These are phyloP conservation scores for Nephrocerus scutellatus DNA, from an alignment of 2,888 invertebrate species.

Conservation along the genomic window DNA sequence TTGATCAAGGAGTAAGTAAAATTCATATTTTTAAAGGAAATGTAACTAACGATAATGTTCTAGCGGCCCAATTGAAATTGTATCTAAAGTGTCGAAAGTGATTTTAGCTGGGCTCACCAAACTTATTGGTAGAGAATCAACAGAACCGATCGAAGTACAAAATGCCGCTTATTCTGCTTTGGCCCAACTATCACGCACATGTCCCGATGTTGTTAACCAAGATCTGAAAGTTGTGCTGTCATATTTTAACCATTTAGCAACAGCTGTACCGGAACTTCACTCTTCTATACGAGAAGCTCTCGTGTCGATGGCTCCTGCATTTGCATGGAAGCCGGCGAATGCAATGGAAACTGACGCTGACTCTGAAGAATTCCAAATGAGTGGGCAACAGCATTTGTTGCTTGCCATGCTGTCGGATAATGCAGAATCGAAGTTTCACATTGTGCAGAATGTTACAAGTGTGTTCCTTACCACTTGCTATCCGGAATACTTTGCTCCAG, in stretches of 20 bases:
- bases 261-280: conserved; percentile 50
- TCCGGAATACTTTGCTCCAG: conserved; percentile 71
- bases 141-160: conserved; percentile 47
- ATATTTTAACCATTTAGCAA: conserved; percentile 44
- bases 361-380: conserved; percentile 40
- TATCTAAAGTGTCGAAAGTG: conserved; percentile 44
- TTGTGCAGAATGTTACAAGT: conserved; percentile 76
- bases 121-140: conserved; percentile 40
- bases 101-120: conserved; percentile 43
- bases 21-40: background rate
- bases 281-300: conserved; percentile 63
- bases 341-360: conserved; percentile 30
- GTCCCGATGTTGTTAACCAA: conserved; percentile 57
- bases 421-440: conserved; percentile 68
- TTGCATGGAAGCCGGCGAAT: conserved; percentile 45
- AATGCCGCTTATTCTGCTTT: conserved; percentile 48
- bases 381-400: conserved; percentile 48
- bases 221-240: conserved; percentile 51
- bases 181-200: conserved; percentile 50
- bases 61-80: conserved; percentile 41
- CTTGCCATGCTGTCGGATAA: conserved; percentile 65
- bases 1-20: conserved; percentile 69
- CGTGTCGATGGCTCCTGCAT: conserved; percentile 61
- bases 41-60: conserved; percentile 7
- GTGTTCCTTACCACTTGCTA: conserved; percentile 76